Evolutionary conservation across 2,797 vertebrate genomes (phyloP).

Genomic region (Clarias pachynema): DNA sequence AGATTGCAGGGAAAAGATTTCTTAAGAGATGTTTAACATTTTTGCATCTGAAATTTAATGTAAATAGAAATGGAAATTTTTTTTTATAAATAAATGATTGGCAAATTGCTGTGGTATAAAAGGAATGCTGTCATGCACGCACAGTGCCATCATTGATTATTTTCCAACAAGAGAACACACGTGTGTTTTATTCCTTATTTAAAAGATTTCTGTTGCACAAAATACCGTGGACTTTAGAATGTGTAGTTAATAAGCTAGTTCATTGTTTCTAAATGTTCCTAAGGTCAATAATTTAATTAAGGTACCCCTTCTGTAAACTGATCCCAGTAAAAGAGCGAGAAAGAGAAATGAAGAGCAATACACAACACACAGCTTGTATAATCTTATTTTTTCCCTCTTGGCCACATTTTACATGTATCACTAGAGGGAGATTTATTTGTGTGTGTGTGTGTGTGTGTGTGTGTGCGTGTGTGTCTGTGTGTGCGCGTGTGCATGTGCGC

Average conservation of each 20-base stretch:
- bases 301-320: background rate
- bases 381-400: background rate
- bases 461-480: background rate
- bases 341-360: background rate
- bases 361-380: background rate
- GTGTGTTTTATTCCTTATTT: background rate
- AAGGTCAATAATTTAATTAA: conserved; percentile 2
- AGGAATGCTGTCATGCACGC: background rate
- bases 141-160: background rate
- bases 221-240: background rate
- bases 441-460: background rate
- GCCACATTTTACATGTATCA: conserved; percentile 18
- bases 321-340: background rate
- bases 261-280: background rate
- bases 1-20: background rate
- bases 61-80: background rate
- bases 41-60: background rate
- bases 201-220: background rate
- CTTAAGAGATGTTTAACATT: background rate
- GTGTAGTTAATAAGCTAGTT: background rate
- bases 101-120: background rate
- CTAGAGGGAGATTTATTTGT: background rate
- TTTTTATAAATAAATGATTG: background rate
- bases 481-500: conserved; percentile 10
- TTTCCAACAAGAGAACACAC: background rate